Evolutionary conservation across 2,797 vertebrate genomes (phyloP).

Genomic region (Ambastaia sidthimunki): DNA sequence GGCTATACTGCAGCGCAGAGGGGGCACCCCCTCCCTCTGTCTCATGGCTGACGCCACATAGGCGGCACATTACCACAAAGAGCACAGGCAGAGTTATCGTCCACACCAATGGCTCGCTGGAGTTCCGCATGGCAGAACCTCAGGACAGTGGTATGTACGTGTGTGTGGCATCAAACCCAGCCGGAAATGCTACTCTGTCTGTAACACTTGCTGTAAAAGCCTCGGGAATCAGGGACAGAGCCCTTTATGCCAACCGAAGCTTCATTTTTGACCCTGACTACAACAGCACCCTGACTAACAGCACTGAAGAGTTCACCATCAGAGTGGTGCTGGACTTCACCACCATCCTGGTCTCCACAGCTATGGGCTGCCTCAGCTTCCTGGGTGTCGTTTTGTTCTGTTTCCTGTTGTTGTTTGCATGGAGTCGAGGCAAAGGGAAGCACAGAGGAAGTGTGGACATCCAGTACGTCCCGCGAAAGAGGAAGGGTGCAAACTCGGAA

Average conservation of each 20-base stretch:
- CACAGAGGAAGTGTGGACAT: conserved; percentile 99
- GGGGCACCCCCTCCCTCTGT: conserved; percentile 91
- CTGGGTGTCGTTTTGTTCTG: conserved; percentile 98
- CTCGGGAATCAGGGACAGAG: conserved; percentile 85
- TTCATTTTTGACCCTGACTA: conserved; percentile 89
- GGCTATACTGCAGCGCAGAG: conserved; percentile 88
- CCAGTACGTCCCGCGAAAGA: conserved; percentile 96
- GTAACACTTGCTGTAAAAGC: conserved; percentile 92
- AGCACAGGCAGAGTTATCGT: conserved; percentile 92
- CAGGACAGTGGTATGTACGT: conserved; percentile 93
- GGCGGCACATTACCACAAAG: conserved; percentile 88
- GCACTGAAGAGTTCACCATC: conserved; percentile 88
- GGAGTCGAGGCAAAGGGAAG: conserved; percentile 97
- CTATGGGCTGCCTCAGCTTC: conserved; percentile 99
- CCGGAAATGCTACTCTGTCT: conserved; percentile 92
- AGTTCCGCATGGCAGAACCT: conserved; percentile 91
- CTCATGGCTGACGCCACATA: conserved; percentile 93
- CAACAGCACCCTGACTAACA: conserved; percentile 91
- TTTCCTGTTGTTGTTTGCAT: conserved; percentile 96
- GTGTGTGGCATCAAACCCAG: conserved; percentile 94
- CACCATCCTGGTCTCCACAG: conserved; percentile 97
- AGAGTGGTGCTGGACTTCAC: conserved; percentile 96
- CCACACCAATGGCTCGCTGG: conserved; percentile 88
- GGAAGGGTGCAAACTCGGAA: conserved; percentile 90
- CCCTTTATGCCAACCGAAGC: conserved; percentile 93